Base-by-base conservation (phyloP, 1,140 invertebrate genomes). In the Eurytemora carolleeae region DNA sequence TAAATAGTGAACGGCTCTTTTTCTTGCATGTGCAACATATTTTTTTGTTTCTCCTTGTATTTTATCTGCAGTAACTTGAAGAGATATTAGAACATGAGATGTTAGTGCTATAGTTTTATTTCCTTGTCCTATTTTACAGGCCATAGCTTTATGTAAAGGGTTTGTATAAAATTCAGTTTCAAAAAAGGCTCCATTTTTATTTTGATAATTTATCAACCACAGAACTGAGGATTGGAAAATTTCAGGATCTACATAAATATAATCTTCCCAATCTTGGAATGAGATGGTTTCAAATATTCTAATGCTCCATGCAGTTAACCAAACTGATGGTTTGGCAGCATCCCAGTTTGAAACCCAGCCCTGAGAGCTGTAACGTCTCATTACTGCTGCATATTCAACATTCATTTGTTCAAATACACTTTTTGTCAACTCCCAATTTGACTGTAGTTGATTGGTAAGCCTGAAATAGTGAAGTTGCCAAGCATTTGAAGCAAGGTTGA, bases 401-500 rank as follows among this genome's bases (percentile, higher is more conserved):
- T 78, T 80, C 64, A 79, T 70, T 18, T 71, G 72, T 63, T 69
- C 69, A 59, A 72, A 76, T 59, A 67, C 71, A 2, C 21, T 16
- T n/a, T 57, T 59, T 23, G 64, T 63, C 61, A 66, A 67, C 25
- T 67, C 68, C 23, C 69, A 63, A 1, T 72, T 64, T 20, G 68
- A 67, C 3, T 68, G 67, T 19, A 80, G 66, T 64, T 79, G 78
- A 66, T 79, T 78, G 2, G 78, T 79, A 2, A 76, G 68, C 31
- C 79, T 71, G 53, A 80, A 71, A 67, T 81, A 82, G 66, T 75
- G 74, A 12, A 82, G 68, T 2, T 75, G 77, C 67, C 76, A 75
- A 2, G 81, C 65, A 67, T 78, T 80, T 57, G 74, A 74, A 1
- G 74, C 78, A 64, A 82, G 77, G 68, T 80, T 79, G 68, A 79